Percentiles rank a stretch among this genome's conserved stretches.
Evolutionary conservation across 2,797 vertebrate species (phyloP).

Genomic region (Danio jaintianensis): DNA sequence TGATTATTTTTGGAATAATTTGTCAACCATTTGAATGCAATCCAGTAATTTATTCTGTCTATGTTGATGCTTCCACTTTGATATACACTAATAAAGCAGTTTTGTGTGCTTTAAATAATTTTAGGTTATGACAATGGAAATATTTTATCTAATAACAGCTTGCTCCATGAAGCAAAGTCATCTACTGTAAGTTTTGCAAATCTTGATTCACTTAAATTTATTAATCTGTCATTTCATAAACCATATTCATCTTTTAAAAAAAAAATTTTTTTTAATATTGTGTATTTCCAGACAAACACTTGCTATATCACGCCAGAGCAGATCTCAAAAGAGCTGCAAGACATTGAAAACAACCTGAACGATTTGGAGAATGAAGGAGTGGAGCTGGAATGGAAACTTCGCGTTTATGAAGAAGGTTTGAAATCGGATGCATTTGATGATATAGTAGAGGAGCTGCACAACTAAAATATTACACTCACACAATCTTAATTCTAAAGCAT

Average conservation of each 20-base stretch:
- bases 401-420: constrained; percentile 88
- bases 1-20: too few relatives aligned
- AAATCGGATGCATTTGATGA: background rate
- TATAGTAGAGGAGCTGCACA: background rate
- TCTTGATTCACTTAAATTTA: too few relatives aligned
- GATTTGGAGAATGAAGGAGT: constrained; percentile 87
- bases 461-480: too few relatives aligned
- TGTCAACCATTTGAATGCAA: too few relatives aligned
- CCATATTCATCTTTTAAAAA: too few relatives aligned
- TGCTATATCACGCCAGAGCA: constrained; percentile 80
- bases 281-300: constrained; percentile 75
- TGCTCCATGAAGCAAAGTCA: constrained; percentile 74
- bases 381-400: constrained; percentile 88
- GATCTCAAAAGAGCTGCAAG: constrained; percentile 83
- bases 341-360: constrained; percentile 85
- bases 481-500: too few relatives aligned
- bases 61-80: too few relatives aligned
- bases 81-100: too few relatives aligned
- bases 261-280: background rate
- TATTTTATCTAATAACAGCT: constrained; percentile 73
- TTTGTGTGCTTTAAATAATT: constrained; percentile 71
- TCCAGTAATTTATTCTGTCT: too few relatives aligned
- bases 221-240: too few relatives aligned
- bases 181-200: constrained; percentile 71
- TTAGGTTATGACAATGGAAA: constrained; percentile 79